These are phyloP conservation scores for Galaxias olidus DNA, from an alignment of 2,797 vertebrate genomes.

Conservation along the genomic window DNA sequence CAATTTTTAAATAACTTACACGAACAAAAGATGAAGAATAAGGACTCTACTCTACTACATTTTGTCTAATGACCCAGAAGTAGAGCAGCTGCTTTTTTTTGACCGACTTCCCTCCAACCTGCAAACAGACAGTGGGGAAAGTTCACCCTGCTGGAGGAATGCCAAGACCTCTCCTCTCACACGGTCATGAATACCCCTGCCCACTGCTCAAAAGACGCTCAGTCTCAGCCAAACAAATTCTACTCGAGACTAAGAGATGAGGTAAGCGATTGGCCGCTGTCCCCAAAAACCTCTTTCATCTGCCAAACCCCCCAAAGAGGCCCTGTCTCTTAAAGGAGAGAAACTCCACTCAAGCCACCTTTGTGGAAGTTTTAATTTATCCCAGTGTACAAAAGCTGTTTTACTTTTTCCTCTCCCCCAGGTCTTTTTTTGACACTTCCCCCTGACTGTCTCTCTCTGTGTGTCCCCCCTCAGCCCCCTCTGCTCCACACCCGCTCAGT, in stretches of 20 bases:
- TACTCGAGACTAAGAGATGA: slow-evolving; percentile 2
- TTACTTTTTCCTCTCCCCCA: slow-evolving; percentile 7
- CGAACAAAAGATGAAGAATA: no score
- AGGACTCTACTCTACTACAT: no score
- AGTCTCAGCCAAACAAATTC: background rate
- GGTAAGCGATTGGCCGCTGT: slow-evolving; percentile 2
- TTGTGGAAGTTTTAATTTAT: slow-evolving; percentile 50
- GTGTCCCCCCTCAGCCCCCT: background rate
- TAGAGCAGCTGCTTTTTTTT: background rate
- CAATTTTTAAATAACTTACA: no score
- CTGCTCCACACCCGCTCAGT: slow-evolving; percentile 6
- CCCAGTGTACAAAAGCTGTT: slow-evolving; percentile 37
- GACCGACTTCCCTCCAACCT: background rate
- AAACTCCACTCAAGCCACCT: slow-evolving; percentile 36
- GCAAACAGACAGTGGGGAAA: background rate
- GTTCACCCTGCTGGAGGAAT: background rate
- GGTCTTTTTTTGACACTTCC: background rate
- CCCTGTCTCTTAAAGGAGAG: slow-evolving; percentile 40
- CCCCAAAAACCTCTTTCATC: background rate
- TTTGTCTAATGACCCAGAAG: no score
- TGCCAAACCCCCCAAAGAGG: slow-evolving; percentile 15
- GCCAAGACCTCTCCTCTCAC: background rate
- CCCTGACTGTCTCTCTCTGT: background rate
- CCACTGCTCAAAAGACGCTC: slow-evolving; percentile 5
- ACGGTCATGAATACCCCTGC: background rate